Evolutionary conservation across 1,140 invertebrate species (phyloP).

Genomic region (Brachionus sp.): DNA sequence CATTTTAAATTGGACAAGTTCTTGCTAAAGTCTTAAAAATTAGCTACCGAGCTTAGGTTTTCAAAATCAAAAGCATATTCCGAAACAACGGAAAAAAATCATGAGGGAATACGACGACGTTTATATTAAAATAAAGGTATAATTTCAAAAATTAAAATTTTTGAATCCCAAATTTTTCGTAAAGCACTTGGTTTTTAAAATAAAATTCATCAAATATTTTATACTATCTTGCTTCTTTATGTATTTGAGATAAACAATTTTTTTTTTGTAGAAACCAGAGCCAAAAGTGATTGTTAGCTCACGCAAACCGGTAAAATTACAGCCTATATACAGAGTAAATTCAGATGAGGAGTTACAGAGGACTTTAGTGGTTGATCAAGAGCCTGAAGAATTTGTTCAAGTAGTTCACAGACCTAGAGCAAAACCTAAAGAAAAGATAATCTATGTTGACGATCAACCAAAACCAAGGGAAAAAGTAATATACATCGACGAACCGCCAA

Average conservation of each 20-base stretch:
- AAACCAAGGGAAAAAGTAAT: not conserved
- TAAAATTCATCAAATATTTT: not conserved
- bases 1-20: not conserved
- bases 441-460: slow-evolving; percentile 23
- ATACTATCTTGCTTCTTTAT: not conserved
- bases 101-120: not conserved
- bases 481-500: slow-evolving; percentile 19
- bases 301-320: slow-evolving; percentile 30
- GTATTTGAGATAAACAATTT: not conserved
- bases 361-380: not conserved
- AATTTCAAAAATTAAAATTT: not conserved
- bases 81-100: not conserved
- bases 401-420: slow-evolving; percentile 17
- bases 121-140: not conserved
- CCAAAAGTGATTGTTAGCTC: not conserved
- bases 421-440: slow-evolving; percentile 42
- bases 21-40: not conserved
- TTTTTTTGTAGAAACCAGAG: not conserved
- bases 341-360: slow-evolving; percentile 19
- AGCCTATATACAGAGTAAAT: slow-evolving; percentile 22
- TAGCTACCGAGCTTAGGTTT: not conserved
- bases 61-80: not conserved
- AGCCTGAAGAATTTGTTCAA: slow-evolving; percentile 22
- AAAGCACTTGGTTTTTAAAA: not conserved
- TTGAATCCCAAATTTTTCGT: not conserved